Conservation (phyloP, 2,888 invertebrate genomes). For the Nematopogon swammerdamellus region DNA sequence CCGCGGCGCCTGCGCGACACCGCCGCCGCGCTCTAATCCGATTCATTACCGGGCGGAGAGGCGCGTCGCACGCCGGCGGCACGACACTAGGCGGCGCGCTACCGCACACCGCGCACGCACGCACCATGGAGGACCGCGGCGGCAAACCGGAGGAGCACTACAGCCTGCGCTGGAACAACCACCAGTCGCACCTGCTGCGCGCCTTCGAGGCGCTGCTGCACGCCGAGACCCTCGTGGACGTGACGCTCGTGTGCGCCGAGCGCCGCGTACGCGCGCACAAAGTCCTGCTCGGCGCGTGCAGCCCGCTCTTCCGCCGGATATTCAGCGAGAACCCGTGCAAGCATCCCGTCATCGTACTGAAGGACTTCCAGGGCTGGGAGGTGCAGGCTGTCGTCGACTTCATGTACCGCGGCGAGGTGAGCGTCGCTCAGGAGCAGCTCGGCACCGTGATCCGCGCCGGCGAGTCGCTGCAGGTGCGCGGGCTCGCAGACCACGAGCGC, state of each 20-base stretch:
- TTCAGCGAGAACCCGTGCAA: constrained; percentile 91
- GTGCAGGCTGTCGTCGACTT: constrained; percentile 89
- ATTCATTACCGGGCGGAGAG: constrained; percentile 56
- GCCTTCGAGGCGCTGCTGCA: constrained; percentile 87
- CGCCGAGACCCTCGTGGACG: constrained; percentile 84
- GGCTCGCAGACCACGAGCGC: constrained; percentile 65
- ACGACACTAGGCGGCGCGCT: constrained; percentile 12
- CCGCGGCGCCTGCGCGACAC: constrained; percentile 20
- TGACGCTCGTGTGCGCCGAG: constrained; percentile 86
- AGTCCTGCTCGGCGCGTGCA: constrained; percentile 84
- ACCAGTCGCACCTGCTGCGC: constrained; percentile 82
- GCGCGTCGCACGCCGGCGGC: constrained; percentile 27
- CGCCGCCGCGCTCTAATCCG: constrained; percentile 47
- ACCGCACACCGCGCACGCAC: constrained; percentile 17
- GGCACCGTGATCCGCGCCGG: constrained; percentile 83
- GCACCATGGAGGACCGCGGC: constrained; percentile 20
- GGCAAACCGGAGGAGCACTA: constrained; percentile 69
- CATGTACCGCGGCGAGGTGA: constrained; percentile 92
- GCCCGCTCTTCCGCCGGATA: constrained; percentile 85
- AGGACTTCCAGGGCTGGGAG: constrained; percentile 87
- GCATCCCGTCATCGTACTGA: constrained; percentile 88
- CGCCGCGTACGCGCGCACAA: constrained; percentile 86
- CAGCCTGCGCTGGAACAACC: constrained; percentile 92
- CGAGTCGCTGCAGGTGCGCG: constrained; percentile 81
- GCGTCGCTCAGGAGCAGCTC: constrained; percentile 81